These are phyloP conservation scores for Girardia tigrina DNA, from an alignment of 2,888 invertebrate genomes.

Conservation along the genomic window DNA sequence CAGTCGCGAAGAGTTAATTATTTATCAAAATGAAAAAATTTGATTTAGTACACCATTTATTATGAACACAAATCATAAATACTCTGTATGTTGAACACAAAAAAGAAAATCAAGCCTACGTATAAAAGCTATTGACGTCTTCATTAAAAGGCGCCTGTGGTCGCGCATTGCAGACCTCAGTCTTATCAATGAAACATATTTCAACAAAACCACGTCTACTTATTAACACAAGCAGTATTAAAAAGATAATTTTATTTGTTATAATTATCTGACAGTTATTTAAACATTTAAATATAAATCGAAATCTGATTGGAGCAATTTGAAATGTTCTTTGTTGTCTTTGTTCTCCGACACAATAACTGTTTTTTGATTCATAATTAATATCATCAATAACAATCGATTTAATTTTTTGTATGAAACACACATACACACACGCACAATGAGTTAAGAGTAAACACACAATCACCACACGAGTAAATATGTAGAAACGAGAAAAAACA, in stretches of 20 bases:
- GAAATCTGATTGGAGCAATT: too few relatives aligned
- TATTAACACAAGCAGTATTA: too few relatives aligned
- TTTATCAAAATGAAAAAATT: not conserved
- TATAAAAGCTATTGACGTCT: not conserved
- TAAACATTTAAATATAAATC: too few relatives aligned
- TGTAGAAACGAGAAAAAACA: too few relatives aligned
- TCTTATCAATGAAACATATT: too few relatives aligned
- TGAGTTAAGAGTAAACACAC: not conserved
- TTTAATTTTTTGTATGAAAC: too few relatives aligned
- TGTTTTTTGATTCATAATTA: too few relatives aligned
- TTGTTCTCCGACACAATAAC: too few relatives aligned
- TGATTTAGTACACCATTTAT: not conserved
- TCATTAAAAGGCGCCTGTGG: not conserved
- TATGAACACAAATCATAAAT: not conserved
- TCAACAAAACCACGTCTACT: too few relatives aligned
- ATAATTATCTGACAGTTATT: too few relatives aligned
- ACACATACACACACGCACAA: not conserved
- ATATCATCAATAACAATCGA: constrained; percentile 4
- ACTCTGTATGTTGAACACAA: not conserved
- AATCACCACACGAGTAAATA: not conserved
- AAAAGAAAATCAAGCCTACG: not conserved
- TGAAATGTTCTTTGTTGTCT: too few relatives aligned
- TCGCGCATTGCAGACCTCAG: not conserved
- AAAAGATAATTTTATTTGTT: too few relatives aligned
- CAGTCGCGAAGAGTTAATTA: not conserved